Conservation (phyloP, 2,113 vertebrate species). For the Strix uralensis region DNA sequence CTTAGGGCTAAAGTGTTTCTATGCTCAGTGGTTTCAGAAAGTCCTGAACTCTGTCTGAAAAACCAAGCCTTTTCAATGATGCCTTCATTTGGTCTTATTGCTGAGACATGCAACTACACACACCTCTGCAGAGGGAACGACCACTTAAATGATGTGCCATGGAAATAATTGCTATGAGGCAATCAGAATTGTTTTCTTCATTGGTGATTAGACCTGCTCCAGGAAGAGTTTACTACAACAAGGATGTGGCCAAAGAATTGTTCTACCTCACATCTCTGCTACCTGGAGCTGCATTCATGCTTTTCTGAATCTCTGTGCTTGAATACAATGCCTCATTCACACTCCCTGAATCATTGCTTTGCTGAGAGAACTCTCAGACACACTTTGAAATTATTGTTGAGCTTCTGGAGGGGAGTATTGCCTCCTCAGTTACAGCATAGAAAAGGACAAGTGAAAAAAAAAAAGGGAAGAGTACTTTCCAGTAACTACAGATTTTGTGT, state of each 20-base stretch:
- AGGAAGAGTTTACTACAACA: neutral
- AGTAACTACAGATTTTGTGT: neutral
- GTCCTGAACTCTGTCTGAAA: neutral
- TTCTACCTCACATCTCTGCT: neutral
- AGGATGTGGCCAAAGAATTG: neutral
- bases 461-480: neutral
- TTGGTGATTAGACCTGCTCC: neutral
- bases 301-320: neutral
- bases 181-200: neutral
- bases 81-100: neutral
- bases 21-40: neutral
- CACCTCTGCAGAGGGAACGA: neutral
- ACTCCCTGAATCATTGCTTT: neutral
- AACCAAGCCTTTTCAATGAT: neutral
- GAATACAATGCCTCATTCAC: neutral
- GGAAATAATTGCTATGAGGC: neutral
- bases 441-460: neutral
- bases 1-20: neutral
- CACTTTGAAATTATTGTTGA: neutral
- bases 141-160: neutral
- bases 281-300: neutral
- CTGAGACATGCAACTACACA: neutral
- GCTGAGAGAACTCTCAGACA: neutral
- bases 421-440: neutral
- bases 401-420: neutral